Conservation (phyloP, 1,140 invertebrate species). For the Drosophila tristis region DNA sequence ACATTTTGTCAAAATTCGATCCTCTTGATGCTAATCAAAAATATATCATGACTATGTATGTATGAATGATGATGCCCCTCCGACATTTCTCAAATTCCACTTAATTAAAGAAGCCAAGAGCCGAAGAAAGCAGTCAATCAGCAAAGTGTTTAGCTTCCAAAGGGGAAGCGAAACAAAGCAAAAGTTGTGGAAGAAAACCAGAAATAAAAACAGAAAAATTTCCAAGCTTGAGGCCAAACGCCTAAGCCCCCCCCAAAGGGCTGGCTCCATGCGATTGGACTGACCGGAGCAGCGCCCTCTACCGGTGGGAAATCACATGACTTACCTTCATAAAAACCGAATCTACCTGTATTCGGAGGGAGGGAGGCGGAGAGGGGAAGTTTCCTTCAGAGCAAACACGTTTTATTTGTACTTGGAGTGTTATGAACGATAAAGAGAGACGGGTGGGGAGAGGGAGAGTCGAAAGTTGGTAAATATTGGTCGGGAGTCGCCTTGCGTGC, state of each 20-base stretch:
- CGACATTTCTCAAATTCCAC: slow-evolving; percentile 33
- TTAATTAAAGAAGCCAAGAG: slow-evolving; percentile 37
- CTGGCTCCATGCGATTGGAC: too few species aligned
- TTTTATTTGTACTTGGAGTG: slow-evolving; percentile 64
- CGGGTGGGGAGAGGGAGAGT: slow-evolving; percentile 4
- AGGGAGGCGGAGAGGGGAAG: background rate
- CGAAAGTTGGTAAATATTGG: slow-evolving; percentile 38
- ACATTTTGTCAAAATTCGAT: too few species aligned
- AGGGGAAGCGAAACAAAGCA: background rate
- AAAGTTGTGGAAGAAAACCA: background rate
- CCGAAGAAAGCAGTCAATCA: slow-evolving; percentile 42
- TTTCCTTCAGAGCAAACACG: slow-evolving; percentile 26
- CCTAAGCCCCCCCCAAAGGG: too few species aligned
- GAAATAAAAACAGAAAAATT: slow-evolving; percentile 1
- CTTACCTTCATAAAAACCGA: slow-evolving; percentile 26
- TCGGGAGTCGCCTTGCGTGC: slow-evolving; percentile 1
- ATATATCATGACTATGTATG: background rate
- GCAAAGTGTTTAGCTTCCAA: slow-evolving; percentile 30
- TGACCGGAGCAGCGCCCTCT: too few species aligned
- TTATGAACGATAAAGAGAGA: slow-evolving; percentile 32
- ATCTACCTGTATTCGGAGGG: slow-evolving; percentile 41
- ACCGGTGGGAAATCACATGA: slow-evolving; percentile 44
- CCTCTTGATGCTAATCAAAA: too few species aligned
- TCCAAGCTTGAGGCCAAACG: background rate
- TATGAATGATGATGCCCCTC: background rate